phyloP scores from a whole-genome alignment of 2,888 invertebrate genomes.

The Euclidia mi region DNA sequence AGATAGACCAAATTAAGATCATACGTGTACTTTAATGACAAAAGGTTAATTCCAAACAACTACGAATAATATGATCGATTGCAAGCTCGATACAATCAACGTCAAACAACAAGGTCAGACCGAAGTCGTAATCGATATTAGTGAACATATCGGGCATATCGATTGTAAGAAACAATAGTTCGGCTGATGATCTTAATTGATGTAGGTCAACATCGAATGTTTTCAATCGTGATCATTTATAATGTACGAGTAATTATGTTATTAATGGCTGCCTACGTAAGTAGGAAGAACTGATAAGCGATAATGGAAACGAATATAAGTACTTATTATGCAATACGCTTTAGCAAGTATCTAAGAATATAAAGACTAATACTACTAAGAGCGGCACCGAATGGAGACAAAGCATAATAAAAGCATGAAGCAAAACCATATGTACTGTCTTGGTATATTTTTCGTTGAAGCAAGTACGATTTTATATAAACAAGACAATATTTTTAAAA shows the following conservation, averaged over 20 bases:
- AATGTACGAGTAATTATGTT: conserved; percentile 8
- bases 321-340: no score
- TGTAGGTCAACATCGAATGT: conserved; percentile 63
- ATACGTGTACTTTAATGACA: background rate
- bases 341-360: no score
- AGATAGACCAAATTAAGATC: background rate
- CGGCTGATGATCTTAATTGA: conserved; percentile 67
- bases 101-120: conserved; percentile 63
- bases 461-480: no score
- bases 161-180: conserved; percentile 60
- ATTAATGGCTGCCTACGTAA: background rate
- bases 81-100: conserved; percentile 65
- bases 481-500: no score
- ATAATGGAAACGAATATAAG: no score
- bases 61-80: conserved; percentile 64
- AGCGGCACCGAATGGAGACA: no score
- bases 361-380: no score
- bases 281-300: background rate
- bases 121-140: conserved; percentile 61
- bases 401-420: no score
- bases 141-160: conserved; percentile 52
- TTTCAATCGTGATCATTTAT: conserved; percentile 16
- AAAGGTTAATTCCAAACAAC: conserved; percentile 3
- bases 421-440: no score
- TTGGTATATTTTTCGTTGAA: no score